phyloP scores from a whole-genome alignment of 2,797 vertebrate genomes.

The Gephyroberyx darwinii region DNA sequence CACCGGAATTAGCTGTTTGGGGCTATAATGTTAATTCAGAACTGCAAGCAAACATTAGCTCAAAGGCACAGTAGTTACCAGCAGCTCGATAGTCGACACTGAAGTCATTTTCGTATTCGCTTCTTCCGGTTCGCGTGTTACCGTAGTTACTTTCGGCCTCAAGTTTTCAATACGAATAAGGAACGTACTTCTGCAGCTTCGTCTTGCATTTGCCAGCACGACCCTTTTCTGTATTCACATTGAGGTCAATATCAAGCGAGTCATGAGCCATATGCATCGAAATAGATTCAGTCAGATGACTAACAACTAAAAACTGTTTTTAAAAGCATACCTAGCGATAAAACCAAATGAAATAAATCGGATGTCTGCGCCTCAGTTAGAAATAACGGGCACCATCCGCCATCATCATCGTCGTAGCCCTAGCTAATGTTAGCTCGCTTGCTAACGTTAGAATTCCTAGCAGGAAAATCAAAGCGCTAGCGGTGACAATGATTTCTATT shows the following conservation, averaged over 20 bases:
- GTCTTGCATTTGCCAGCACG: slow-evolving; percentile 56
- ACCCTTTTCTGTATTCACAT: slow-evolving; percentile 29
- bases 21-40: background rate
- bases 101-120: slow-evolving; percentile 34
- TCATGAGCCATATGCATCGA: rapidly evolving
- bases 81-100: background rate
- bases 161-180: background rate
- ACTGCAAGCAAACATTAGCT: background rate
- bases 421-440: slow-evolving; percentile 65
- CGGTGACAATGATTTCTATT: background rate
- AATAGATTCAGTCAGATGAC: rapidly evolving
- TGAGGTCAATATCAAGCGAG: background rate
- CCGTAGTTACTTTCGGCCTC: background rate
- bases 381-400: slow-evolving; percentile 72
- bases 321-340: background rate
- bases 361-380: slow-evolving; percentile 41
- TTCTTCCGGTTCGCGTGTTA: background rate
- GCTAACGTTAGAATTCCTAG: slow-evolving; percentile 23
- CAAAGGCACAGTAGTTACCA: background rate
- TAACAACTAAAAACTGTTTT: rapidly evolving
- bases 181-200: slow-evolving; percentile 61
- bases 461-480: background rate
- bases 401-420: slow-evolving; percentile 62
- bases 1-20: no score
- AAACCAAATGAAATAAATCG: background rate